These are phyloP conservation scores for Enteromius afrohamiltoni DNA, from an alignment of 2,797 vertebrate species.

Conservation along the genomic window DNA sequence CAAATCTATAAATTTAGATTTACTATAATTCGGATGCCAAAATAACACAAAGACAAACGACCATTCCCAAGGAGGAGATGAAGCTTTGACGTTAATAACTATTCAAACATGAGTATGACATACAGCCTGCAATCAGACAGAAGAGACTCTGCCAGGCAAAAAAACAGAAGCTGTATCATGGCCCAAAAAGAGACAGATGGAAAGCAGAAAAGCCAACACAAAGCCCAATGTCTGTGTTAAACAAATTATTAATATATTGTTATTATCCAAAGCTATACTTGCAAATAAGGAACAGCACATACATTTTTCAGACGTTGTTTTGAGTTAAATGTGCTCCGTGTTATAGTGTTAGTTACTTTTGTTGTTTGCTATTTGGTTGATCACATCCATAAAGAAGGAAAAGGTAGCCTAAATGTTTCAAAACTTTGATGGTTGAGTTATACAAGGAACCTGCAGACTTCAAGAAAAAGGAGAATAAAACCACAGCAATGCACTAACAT, in stretches of 20 bases:
- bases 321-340: neutral
- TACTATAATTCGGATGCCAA: constrained; percentile 23
- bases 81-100: neutral
- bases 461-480: constrained; percentile 8
- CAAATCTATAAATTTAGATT: constrained; percentile 30
- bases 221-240: neutral
- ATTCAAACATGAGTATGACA: neutral
- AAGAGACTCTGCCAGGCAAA: too few species aligned
- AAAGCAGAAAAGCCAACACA: constrained; percentile 15
- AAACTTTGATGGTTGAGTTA: neutral
- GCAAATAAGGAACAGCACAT: neutral
- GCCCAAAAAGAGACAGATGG: constrained; percentile 9
- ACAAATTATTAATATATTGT: neutral
- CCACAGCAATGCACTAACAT: neutral
- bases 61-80: neutral
- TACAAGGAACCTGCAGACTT: neutral
- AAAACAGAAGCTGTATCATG: neutral
- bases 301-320: neutral
- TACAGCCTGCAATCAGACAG: neutral
- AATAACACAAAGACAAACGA: constrained; percentile 8
- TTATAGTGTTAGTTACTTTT: neutral
- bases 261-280: neutral
- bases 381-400: neutral
- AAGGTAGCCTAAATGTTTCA: neutral
- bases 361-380: neutral